Percentiles rank a stretch among this genome's conserved stretches.
Conservation (phyloP, 2,113 vertebrate species). For the Morone saxatilis region DNA sequence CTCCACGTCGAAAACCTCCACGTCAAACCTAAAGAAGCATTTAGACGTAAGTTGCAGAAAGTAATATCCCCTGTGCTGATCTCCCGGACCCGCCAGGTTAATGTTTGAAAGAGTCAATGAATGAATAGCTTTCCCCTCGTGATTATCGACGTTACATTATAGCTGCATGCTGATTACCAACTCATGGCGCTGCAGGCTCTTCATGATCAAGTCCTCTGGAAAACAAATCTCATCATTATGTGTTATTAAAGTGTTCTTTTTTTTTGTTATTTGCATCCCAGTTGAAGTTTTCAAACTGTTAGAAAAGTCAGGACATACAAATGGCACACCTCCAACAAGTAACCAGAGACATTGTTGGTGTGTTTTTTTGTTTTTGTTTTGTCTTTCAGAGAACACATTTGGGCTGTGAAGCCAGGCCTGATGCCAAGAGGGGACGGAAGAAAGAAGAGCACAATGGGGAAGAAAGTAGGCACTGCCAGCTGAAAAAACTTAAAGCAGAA, state of each 20-base stretch:
- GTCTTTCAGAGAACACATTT: slow-evolving; percentile 81
- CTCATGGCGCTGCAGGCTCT: slow-evolving; percentile 48
- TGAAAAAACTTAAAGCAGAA: slow-evolving; percentile 76
- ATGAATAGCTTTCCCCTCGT: slow-evolving; percentile 40
- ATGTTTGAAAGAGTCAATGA: slow-evolving; percentile 63
- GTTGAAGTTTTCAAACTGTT: slow-evolving; percentile 43
- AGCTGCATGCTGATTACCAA: slow-evolving; percentile 42
- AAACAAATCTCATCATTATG: not conserved
- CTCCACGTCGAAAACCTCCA: slow-evolving; percentile 82
- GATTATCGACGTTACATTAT: slow-evolving; percentile 58
- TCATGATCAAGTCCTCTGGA: not conserved
- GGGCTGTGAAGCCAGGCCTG: slow-evolving; percentile 75
- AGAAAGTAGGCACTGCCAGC: slow-evolving; percentile 75
- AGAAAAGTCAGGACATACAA: not conserved
- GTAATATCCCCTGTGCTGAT: not conserved
- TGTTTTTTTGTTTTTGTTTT: slow-evolving; percentile 1
- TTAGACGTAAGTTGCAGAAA: slow-evolving; percentile 76
- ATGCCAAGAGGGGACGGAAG: slow-evolving; percentile 75
- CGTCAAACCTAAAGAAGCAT: slow-evolving; percentile 84
- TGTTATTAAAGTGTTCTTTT: not conserved
- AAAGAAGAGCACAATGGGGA: slow-evolving; percentile 71
- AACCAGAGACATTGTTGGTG: not conserved
- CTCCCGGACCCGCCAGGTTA: slow-evolving; percentile 10
- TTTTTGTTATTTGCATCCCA: not conserved
- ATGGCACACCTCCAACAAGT: not conserved